Percentiles rank a stretch among this genome's conserved stretches.
These are phyloP conservation scores for Cherax quadricarinatus DNA, from an alignment of 1,140 invertebrate genomes.

Conservation along the genomic window DNA sequence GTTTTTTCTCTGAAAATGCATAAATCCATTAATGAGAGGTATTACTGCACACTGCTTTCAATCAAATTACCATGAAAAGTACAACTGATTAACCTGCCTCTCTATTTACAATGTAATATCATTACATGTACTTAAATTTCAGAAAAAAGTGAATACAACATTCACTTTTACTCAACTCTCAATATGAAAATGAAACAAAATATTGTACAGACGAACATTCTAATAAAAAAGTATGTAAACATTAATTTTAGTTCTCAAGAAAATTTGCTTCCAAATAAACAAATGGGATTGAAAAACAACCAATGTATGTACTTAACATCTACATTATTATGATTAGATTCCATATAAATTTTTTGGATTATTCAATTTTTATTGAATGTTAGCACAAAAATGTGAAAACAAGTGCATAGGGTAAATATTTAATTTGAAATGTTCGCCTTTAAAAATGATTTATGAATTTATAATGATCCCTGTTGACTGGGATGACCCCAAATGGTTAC, in stretches of 20 bases:
- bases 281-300: background rate
- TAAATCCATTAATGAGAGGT: too few relatives aligned
- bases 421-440: background rate
- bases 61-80: background rate
- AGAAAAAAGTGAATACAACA: background rate
- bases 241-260: background rate
- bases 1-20: too few relatives aligned
- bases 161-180: background rate
- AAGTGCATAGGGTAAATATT: background rate
- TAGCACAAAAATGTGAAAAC: background rate
- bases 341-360: background rate
- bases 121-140: background rate
- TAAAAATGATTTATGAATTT: background rate
- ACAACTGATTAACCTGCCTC: background rate
- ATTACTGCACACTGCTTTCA: too few relatives aligned
- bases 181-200: background rate
- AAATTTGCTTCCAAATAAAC: background rate
- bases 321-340: background rate
- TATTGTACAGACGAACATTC: background rate
- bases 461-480: background rate
- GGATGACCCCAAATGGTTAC: slow-evolving; percentile 1
- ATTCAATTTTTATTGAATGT: background rate
- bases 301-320: background rate
- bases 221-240: background rate
- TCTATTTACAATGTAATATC: background rate